Percentiles rank a stretch among this genome's conserved stretches.
Evolutionary conservation across 2,888 invertebrate genomes (phyloP).

Genomic region (Pseudeuparius sepicola): DNA sequence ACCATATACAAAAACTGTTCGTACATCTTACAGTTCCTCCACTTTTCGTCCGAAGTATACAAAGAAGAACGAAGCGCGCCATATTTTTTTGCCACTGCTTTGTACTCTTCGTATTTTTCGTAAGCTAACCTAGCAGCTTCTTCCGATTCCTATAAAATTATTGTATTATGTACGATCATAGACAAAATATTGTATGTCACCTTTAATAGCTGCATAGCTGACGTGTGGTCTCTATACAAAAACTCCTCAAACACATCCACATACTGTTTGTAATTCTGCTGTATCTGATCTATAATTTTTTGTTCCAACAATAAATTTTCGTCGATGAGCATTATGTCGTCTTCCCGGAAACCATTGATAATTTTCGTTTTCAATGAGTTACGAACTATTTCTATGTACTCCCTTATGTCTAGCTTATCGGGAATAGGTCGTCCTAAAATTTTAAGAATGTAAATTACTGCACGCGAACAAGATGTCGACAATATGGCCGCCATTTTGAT

Average conservation of each 20-base stretch:
- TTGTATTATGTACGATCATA: too few relatives aligned
- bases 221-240: slow-evolving; percentile 49
- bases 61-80: slow-evolving; percentile 39
- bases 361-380: slow-evolving; percentile 40
- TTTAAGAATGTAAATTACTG: background rate
- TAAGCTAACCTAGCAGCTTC: slow-evolving; percentile 39
- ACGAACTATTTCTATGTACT: slow-evolving; percentile 43
- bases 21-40: slow-evolving; percentile 52
- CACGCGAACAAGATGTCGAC: too few relatives aligned
- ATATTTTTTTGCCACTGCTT: slow-evolving; percentile 39
- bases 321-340: slow-evolving; percentile 43
- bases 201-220: slow-evolving; percentile 46
- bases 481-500: too few relatives aligned
- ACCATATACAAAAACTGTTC: slow-evolving; percentile 57
- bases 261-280: slow-evolving; percentile 43
- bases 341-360: slow-evolving; percentile 35
- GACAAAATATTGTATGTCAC: too few relatives aligned
- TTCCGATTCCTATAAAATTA: slow-evolving; percentile 40
- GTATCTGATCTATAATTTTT: slow-evolving; percentile 40
- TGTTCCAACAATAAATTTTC: slow-evolving; percentile 46
- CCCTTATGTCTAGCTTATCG: slow-evolving; percentile 47
- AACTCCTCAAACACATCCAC: slow-evolving; percentile 50
- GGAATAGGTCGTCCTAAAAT: slow-evolving; percentile 43
- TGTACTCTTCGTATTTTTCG: slow-evolving; percentile 39
- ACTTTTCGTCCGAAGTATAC: slow-evolving; percentile 52